Evolutionary conservation across 1,140 invertebrate genomes (phyloP).

Genomic region (Lucilia sericata): DNA sequence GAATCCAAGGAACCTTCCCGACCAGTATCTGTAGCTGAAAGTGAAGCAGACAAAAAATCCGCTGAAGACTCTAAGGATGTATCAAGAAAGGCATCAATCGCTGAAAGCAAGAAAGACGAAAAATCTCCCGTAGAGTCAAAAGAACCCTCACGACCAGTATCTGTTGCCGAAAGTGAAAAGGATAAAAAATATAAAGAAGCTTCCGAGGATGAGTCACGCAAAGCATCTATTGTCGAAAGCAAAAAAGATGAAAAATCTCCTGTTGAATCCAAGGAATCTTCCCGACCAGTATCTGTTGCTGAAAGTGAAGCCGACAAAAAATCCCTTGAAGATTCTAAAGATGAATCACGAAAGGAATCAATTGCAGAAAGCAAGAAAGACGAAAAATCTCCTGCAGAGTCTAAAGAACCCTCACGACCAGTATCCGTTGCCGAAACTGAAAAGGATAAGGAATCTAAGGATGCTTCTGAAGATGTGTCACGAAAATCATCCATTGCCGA

Average conservation of each 20-base stretch:
- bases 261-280: slow-evolving; percentile 43
- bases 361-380: slow-evolving; percentile 44
- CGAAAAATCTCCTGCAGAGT: slow-evolving; percentile 15
- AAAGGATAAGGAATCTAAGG: slow-evolving; percentile 49
- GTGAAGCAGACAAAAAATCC: slow-evolving; percentile 14
- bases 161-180: slow-evolving; percentile 46
- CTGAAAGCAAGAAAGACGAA: slow-evolving; percentile 33
- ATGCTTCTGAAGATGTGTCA: slow-evolving; percentile 17
- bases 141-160: slow-evolving; percentile 48
- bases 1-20: slow-evolving; percentile 36
- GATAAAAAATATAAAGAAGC: slow-evolving; percentile 44
- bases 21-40: slow-evolving; percentile 38
- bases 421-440: slow-evolving; percentile 29
- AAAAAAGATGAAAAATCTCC: slow-evolving; percentile 37
- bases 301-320: slow-evolving; percentile 58
- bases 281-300: slow-evolving; percentile 42
- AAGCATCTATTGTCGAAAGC: slow-evolving; percentile 30
- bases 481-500: slow-evolving; percentile 43
- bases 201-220: slow-evolving; percentile 42
- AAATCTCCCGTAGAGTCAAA: slow-evolving; percentile 46
- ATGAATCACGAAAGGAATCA: slow-evolving; percentile 47
- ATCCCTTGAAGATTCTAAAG: slow-evolving; percentile 49
- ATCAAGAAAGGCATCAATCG: slow-evolving; percentile 50
- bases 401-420: background rate
- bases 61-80: slow-evolving; percentile 42